Evolutionary conservation across 2,113 vertebrate genomes (phyloP).

Genomic region (Phalacrocorax aristotelis): DNA sequence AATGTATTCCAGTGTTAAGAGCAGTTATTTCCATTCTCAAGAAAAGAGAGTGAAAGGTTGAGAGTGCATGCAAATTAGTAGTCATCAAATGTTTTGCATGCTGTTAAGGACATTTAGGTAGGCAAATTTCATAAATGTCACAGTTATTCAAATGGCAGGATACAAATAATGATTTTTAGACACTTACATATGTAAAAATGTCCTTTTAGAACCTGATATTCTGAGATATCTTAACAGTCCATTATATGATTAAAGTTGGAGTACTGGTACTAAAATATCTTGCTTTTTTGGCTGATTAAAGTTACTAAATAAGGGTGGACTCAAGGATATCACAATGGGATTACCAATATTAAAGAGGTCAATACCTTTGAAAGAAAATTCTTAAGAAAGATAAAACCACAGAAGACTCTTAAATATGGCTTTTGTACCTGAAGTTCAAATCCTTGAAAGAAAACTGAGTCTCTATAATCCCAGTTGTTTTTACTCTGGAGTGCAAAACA

Average conservation of each 20-base stretch:
- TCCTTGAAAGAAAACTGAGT: constrained; percentile 93
- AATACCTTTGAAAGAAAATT: neutral
- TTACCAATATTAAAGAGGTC: neutral
- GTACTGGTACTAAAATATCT: neutral
- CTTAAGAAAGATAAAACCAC: neutral
- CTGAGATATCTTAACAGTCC: neutral
- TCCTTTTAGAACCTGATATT: neutral
- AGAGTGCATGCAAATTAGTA: constrained; percentile 5
- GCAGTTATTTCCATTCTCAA: neutral
- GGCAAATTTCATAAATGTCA: constrained; percentile 21
- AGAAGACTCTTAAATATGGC: neutral
- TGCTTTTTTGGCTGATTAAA: neutral
- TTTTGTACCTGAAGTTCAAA: constrained; percentile 88
- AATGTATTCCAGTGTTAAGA: neutral
- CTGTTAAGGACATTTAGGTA: constrained; percentile 3
- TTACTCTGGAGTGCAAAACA: constrained; percentile 90
- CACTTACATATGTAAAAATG: neutral
- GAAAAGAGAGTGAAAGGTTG: constrained; percentile 1
- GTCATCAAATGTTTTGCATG: neutral
- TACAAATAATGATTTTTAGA: constrained; percentile 19
- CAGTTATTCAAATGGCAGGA: constrained; percentile 25
- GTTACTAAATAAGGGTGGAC: neutral
- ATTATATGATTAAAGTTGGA: neutral
- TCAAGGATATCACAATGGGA: neutral
- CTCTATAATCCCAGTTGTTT: constrained; percentile 96